Conservation (phyloP, 1,140 invertebrate species). For the Euglossa dilemma region DNA sequence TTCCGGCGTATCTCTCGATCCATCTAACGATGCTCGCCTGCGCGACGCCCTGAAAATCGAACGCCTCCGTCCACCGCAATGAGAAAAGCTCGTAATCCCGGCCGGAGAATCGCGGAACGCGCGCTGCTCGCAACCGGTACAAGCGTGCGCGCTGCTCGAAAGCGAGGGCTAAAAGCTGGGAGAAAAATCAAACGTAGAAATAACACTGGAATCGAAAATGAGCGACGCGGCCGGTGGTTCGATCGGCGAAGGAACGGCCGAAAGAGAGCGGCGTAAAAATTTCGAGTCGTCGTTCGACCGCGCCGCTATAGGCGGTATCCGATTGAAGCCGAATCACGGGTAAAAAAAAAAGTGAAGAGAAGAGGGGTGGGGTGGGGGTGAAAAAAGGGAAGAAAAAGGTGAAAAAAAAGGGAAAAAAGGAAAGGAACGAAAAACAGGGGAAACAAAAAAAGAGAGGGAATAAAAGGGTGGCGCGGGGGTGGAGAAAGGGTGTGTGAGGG, state of each 20-base stretch:
- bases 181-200: conserved; percentile 7
- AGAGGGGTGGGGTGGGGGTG: too few relatives aligned
- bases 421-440: conserved; percentile 25
- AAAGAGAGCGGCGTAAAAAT: conserved; percentile 51
- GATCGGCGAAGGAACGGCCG: conserved; percentile 29
- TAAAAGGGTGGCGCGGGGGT: background rate
- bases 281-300: conserved; percentile 60
- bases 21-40: too few relatives aligned
- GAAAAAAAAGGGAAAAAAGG: background rate
- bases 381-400: background rate
- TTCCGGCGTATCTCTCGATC: too few relatives aligned
- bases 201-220: conserved; percentile 52
- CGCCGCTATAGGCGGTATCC: conserved; percentile 52
- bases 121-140: too few relatives aligned
- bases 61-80: too few relatives aligned
- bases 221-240: conserved; percentile 37
- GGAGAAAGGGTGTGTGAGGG: conserved; percentile 19
- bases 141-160: background rate
- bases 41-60: too few relatives aligned
- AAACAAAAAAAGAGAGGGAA: background rate
- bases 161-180: background rate
- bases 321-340: conserved; percentile 62
- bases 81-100: too few relatives aligned
- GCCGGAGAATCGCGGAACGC: too few relatives aligned
- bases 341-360: conserved; percentile 48